phyloP scores from a whole-genome alignment of 1,140 invertebrate genomes.

The Ceratina japonica region DNA sequence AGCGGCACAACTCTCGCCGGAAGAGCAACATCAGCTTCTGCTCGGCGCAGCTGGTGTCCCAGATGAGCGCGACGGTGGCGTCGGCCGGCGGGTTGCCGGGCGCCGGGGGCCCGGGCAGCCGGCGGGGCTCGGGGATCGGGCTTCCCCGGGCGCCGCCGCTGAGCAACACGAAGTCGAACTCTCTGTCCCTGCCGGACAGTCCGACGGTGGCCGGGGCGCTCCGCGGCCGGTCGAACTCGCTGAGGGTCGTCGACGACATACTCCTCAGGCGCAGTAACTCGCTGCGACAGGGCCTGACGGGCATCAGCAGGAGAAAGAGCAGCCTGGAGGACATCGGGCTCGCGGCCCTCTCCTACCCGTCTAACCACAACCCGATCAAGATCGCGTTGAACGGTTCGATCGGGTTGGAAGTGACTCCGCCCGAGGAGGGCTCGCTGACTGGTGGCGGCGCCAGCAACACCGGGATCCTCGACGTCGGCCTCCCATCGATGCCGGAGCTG shows the following conservation, averaged over 20 bases:
- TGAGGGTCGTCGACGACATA: constrained; percentile 91
- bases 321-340: constrained; percentile 92
- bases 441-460: constrained; percentile 80
- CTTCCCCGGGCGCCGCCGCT: constrained; percentile 87
- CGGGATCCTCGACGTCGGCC: constrained; percentile 80
- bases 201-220: constrained; percentile 88
- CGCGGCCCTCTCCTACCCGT: constrained; percentile 80
- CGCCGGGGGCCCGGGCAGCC: constrained; percentile 81
- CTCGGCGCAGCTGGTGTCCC: constrained; percentile 83
- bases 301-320: constrained; percentile 84
- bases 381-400: constrained; percentile 92
- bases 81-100: constrained; percentile 76
- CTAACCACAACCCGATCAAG: constrained; percentile 85
- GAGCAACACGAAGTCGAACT: constrained; percentile 91
- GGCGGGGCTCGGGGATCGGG: constrained; percentile 82
- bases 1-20: constrained; percentile 92
- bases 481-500: constrained; percentile 77
- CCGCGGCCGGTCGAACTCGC: constrained; percentile 90
- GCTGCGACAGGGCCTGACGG: constrained; percentile 86
- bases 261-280: constrained; percentile 90
- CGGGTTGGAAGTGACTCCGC: constrained; percentile 90
- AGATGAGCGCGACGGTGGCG: constrained; percentile 82
- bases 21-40: constrained; percentile 95
- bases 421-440: constrained; percentile 84
- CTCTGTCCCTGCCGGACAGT: constrained; percentile 91